Percentiles rank a stretch among this genome's conserved stretches.
phyloP scores from a whole-genome alignment of 1,140 invertebrate genomes.

The Drosophila ercepeae region DNA sequence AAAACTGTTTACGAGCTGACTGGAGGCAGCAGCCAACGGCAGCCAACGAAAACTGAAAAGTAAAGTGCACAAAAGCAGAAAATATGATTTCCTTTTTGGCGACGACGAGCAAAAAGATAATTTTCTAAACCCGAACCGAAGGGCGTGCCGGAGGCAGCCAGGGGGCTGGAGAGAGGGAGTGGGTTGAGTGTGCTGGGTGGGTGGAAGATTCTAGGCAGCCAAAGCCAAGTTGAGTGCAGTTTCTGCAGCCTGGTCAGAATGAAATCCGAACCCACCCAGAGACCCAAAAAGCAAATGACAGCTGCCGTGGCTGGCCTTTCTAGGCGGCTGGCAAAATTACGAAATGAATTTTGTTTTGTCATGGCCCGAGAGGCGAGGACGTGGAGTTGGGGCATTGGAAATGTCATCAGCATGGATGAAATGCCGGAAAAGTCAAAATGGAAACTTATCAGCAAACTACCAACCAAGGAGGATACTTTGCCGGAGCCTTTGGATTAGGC shows the following conservation, averaged over 20 bases:
- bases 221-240: conserved; percentile 73
- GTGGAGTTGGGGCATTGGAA: conserved; percentile 58
- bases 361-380: conserved; percentile 10
- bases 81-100: conserved; percentile 84
- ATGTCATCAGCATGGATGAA: conserved; percentile 81
- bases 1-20: conserved; percentile 78
- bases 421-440: conserved; percentile 80
- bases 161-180: background rate
- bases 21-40: conserved; percentile 24
- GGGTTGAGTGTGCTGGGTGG: background rate
- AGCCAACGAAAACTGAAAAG: conserved; percentile 75
- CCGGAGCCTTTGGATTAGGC: conserved; percentile 26
- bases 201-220: conserved; percentile 44
- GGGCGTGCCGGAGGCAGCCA: conserved; percentile 34
- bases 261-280: conserved; percentile 38
- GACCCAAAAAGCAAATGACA: conserved; percentile 48
- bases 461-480: conserved; percentile 65
- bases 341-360: conserved; percentile 76
- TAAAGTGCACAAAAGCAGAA: conserved; percentile 83
- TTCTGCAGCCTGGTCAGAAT: conserved; percentile 78
- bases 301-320: conserved; percentile 49
- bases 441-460: conserved; percentile 82
- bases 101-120: conserved; percentile 83
- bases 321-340: conserved; percentile 70
- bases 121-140: conserved; percentile 76